Percentiles rank a stretch among this genome's conserved stretches.
phyloP scores from a whole-genome alignment of 2,888 invertebrate species.

The Halictus quadricinctus region DNA sequence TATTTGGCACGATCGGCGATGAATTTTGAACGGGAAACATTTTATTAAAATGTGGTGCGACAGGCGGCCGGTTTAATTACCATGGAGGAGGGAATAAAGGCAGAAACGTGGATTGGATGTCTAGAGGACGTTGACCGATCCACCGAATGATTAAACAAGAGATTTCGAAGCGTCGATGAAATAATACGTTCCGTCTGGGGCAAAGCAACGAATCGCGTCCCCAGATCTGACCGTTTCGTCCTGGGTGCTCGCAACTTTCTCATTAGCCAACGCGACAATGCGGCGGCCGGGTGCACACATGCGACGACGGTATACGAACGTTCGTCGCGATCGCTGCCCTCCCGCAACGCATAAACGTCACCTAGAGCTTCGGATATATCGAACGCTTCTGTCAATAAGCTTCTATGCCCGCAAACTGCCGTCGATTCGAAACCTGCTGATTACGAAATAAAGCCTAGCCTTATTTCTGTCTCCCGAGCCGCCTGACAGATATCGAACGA shows the following conservation, averaged over 20 bases:
- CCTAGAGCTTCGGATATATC: constrained; percentile 77
- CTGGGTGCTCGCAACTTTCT: constrained; percentile 76
- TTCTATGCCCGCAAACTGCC: constrained; percentile 70
- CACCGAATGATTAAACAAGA: constrained; percentile 21
- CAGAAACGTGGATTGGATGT: neutral
- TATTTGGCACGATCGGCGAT: neutral
- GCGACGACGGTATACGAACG: constrained; percentile 19
- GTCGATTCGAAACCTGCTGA: constrained; percentile 78
- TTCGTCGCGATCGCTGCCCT: constrained; percentile 25
- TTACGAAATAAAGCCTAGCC: constrained; percentile 18
- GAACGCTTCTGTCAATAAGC: constrained; percentile 81
- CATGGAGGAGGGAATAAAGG: neutral
- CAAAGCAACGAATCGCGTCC: constrained; percentile 44
- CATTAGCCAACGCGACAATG: constrained; percentile 80
- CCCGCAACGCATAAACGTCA: constrained; percentile 77
- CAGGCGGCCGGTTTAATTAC: neutral
- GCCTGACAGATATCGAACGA: neutral
- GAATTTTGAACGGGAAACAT: neutral
- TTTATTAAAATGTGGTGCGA: neutral
- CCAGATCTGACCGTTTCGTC: constrained; percentile 54
- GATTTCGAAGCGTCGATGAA: constrained; percentile 17
- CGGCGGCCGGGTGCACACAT: constrained; percentile 59
- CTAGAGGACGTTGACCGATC: neutral
- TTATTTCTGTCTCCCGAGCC: neutral
- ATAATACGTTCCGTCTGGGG: constrained; percentile 6